Percentiles rank a stretch among this genome's conserved stretches.
Conservation (phyloP, 2,888 invertebrate species). For the Mimumesa dahlbomi region DNA sequence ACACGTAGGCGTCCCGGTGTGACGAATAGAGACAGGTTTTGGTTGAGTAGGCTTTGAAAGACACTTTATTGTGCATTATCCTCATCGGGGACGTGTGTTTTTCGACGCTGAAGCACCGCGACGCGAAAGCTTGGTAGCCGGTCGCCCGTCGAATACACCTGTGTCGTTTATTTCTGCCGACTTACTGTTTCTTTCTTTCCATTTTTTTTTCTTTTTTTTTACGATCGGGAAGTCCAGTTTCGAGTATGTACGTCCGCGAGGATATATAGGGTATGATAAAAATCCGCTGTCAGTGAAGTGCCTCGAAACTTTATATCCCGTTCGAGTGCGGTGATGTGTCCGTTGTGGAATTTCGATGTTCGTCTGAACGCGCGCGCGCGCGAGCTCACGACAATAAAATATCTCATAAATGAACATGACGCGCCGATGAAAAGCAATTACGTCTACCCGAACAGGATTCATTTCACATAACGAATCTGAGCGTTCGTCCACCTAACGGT, state of each 20-base stretch:
- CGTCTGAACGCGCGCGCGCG: no score
- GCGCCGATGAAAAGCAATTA: background rate
- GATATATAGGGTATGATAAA: no score
- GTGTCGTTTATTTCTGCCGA: background rate
- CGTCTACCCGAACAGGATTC: background rate
- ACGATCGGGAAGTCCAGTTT: background rate
- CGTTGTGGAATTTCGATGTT: no score
- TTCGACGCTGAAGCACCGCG: conserved; percentile 3
- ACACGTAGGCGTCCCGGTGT: conserved; percentile 28
- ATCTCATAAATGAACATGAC: background rate
- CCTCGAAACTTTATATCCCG: no score
- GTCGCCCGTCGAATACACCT: background rate
- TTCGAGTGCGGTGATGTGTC: no score
- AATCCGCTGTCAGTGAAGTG: no score
- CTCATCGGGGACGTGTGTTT: conserved; percentile 19
- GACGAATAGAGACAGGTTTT: conserved; percentile 18
- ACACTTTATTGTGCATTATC: conserved; percentile 25
- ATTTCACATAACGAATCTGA: background rate
- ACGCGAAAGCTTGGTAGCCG: background rate
- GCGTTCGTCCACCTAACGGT: no score
- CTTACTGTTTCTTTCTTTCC: background rate
- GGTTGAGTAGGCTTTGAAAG: conserved; percentile 3
- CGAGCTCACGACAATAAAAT: background rate
- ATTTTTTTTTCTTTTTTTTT: background rate
- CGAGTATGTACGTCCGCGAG: no score